These are phyloP conservation scores for Prinia subflava DNA, from an alignment of 2,113 vertebrate species.

Conservation along the genomic window DNA sequence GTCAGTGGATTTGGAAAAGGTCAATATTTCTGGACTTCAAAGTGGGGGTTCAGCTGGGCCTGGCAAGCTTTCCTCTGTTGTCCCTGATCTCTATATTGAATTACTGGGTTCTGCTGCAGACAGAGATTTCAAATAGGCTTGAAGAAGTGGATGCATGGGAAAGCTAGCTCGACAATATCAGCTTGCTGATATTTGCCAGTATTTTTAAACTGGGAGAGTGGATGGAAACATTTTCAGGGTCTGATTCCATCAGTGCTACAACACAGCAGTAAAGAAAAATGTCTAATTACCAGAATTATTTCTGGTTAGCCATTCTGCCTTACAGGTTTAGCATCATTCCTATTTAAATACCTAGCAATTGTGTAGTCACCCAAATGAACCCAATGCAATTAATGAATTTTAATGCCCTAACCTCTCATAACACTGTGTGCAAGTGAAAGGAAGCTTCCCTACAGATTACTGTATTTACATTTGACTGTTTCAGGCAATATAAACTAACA, in stretches of 20 bases:
- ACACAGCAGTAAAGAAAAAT: background rate
- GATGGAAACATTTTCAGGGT: background rate
- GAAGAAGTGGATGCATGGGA: background rate
- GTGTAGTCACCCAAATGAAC: background rate
- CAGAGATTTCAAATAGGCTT: background rate
- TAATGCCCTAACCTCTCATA: background rate
- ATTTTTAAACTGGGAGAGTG: background rate
- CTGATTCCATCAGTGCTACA: background rate
- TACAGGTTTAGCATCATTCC: background rate
- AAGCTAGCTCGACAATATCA: background rate
- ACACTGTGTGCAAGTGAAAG: background rate
- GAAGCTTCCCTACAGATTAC: background rate
- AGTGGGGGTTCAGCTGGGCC: background rate
- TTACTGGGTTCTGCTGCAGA: background rate
- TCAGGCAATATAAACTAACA: background rate
- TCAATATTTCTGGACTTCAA: background rate
- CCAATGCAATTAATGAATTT: background rate
- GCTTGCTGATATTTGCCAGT: background rate
- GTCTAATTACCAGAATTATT: background rate
- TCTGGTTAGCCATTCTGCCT: background rate
- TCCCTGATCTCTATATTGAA: background rate
- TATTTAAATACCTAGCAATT: background rate
- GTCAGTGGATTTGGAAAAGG: constrained; percentile 11
- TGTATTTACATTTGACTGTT: background rate
- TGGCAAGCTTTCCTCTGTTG: background rate